Percentiles rank a stretch among this genome's conserved stretches.
Evolutionary conservation across 2,888 invertebrate genomes (phyloP).

Genomic region (Caenorhabditis zanzibari): DNA sequence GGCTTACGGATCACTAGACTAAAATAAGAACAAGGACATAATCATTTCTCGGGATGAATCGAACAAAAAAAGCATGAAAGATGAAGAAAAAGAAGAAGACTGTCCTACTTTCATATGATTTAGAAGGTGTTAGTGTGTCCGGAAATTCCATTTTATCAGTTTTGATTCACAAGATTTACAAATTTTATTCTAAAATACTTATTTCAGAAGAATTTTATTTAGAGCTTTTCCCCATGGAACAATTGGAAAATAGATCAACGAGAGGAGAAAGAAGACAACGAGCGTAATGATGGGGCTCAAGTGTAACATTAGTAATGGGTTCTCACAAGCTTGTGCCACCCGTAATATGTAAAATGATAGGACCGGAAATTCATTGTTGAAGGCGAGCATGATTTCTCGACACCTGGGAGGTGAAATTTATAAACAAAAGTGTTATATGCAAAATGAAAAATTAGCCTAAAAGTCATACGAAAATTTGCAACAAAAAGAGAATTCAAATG

Average conservation of each 20-base stretch:
- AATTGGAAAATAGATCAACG: constrained; percentile 53
- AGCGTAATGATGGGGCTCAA: constrained; percentile 56
- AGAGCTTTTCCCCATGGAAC: background rate
- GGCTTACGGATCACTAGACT: constrained; percentile 45
- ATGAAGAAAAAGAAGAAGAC: background rate
- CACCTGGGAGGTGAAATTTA: constrained; percentile 6
- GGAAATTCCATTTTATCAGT: background rate
- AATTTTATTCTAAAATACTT: too few relatives aligned
- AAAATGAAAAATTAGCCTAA: background rate
- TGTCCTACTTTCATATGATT: constrained; percentile 27
- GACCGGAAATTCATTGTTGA: constrained; percentile 19
- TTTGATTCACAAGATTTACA: background rate
- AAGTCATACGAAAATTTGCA: too few relatives aligned
- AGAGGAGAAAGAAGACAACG: constrained; percentile 21
- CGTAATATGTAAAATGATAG: constrained; percentile 62
- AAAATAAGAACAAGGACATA: constrained; percentile 55
- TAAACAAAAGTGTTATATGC: background rate
- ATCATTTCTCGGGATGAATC: constrained; percentile 11
- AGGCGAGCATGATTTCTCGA: background rate
- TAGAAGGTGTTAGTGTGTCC: background rate
- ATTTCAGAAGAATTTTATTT: too few relatives aligned
- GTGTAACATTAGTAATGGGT: constrained; percentile 67
- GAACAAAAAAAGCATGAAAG: constrained; percentile 13
- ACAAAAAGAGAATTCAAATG: background rate
- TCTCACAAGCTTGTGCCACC: constrained; percentile 54